Evolutionary conservation across 2,113 vertebrate species (phyloP).

Genomic region (Sprattus sprattus): DNA sequence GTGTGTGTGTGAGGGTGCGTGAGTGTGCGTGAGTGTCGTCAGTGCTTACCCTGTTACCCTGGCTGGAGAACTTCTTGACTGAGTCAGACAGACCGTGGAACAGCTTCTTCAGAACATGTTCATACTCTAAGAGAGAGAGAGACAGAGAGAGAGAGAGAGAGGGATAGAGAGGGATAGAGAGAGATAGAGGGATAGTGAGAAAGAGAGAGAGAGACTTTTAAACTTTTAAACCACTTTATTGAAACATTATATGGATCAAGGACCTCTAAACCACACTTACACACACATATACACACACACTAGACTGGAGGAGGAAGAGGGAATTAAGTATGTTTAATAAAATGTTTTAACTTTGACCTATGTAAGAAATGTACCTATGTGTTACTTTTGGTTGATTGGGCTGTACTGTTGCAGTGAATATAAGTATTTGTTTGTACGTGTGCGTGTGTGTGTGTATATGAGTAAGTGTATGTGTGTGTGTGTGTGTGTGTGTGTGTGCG

Average conservation of each 20-base stretch:
- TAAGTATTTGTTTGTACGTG: background rate
- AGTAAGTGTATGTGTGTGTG: background rate
- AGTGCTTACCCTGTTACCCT: slow-evolving; percentile 81
- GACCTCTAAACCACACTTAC: too few species aligned
- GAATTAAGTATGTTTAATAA: background rate
- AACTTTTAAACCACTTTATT: too few species aligned
- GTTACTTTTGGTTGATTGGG: too few species aligned
- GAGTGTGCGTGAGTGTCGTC: background rate
- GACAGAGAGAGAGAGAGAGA: background rate
- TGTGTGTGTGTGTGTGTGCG: too few species aligned
- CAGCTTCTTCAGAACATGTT: slow-evolving; percentile 73
- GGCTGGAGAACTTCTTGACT: slow-evolving; percentile 77
- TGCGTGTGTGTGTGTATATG: background rate
- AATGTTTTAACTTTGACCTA: too few species aligned
- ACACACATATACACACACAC: too few species aligned
- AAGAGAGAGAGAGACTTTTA: background rate
- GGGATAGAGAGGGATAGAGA: background rate
- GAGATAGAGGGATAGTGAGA: background rate
- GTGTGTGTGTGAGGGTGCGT: background rate
- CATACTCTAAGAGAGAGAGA: slow-evolving; percentile 72
- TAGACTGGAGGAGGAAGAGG: background rate
- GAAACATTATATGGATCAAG: too few species aligned
- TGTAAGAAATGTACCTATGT: too few species aligned
- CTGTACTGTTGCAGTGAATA: background rate
- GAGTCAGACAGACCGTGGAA: slow-evolving; percentile 77